Percentiles rank a stretch among this genome's conserved stretches.
phyloP scores from a whole-genome alignment of 2,888 invertebrate species.

The Drosophila aldrichi region DNA sequence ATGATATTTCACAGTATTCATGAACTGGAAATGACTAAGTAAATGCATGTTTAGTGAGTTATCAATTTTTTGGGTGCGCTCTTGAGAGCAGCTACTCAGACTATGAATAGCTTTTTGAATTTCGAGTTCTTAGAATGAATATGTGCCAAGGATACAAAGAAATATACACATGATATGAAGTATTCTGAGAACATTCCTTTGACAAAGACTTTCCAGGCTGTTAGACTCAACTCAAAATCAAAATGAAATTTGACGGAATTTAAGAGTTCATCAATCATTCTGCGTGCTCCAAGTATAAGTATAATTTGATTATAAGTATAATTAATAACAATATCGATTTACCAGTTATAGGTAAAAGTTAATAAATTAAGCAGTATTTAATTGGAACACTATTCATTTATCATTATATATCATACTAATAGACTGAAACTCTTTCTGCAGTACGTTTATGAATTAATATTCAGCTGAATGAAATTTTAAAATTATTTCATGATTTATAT shows the following conservation, averaged over 20 bases:
- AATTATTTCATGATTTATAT: too few species aligned
- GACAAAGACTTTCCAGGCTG: background rate
- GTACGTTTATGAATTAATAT: too few species aligned
- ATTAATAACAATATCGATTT: too few species aligned
- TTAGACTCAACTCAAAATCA: background rate
- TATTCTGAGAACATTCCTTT: background rate
- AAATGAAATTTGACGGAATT: too few species aligned
- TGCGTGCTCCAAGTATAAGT: too few species aligned
- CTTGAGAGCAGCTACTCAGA: background rate
- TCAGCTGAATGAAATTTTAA: too few species aligned
- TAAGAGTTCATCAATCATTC: too few species aligned
- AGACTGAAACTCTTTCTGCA: too few species aligned
- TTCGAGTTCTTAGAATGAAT: background rate
- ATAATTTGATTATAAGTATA: too few species aligned
- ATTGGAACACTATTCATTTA: too few species aligned
- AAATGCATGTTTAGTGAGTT: constrained; percentile 39
- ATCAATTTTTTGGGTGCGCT: constrained; percentile 25
- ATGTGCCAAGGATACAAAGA: background rate
- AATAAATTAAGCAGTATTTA: background rate
- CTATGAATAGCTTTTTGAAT: constrained; percentile 2
- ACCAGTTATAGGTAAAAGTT: background rate
- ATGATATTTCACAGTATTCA: constrained; percentile 39
- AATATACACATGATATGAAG: background rate
- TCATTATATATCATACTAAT: too few species aligned
- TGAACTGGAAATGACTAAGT: constrained; percentile 51